These are phyloP conservation scores for Dioctria linearis DNA, from an alignment of 2,888 invertebrate genomes.

Conservation along the genomic window DNA sequence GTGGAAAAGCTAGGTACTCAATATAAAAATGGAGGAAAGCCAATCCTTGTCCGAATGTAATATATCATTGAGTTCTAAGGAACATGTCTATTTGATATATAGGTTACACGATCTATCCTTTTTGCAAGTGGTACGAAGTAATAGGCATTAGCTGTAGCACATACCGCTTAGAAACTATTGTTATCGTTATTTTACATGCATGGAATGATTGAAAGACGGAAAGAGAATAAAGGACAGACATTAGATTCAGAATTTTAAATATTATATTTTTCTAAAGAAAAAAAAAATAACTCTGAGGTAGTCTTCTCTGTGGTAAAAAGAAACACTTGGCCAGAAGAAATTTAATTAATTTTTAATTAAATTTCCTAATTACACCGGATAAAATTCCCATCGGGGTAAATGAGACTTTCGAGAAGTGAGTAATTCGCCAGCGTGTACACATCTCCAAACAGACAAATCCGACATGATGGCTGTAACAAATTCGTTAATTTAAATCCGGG, in stretches of 20 bases:
- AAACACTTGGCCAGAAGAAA: not conserved
- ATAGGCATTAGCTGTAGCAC: too few relatives aligned
- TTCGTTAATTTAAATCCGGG: conserved; percentile 40
- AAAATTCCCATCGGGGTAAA: not conserved
- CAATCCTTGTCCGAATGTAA: too few relatives aligned
- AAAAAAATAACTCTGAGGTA: not conserved
- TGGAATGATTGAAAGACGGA: not conserved
- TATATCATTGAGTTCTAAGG: too few relatives aligned
- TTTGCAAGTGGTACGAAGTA: too few relatives aligned
- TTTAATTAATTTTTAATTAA: conserved; percentile 38
- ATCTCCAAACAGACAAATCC: conserved; percentile 4
- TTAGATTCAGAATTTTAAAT: not conserved
- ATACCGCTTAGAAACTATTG: too few relatives aligned
- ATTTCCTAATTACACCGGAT: conserved; percentile 36
- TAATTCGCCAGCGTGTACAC: not conserved
- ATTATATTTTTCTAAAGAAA: too few relatives aligned
- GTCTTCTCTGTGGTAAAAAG: not conserved
- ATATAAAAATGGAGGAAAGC: too few relatives aligned
- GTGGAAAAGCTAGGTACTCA: too few relatives aligned
- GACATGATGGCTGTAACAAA: conserved; percentile 16
- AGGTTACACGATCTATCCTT: too few relatives aligned
- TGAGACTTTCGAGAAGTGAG: not conserved
- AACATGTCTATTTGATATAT: too few relatives aligned
- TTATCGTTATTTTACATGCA: not conserved
- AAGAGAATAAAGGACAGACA: too few relatives aligned